Evolutionary conservation across 2,888 invertebrate genomes (phyloP).

Genomic region (Zaprionus obscuricornis): DNA sequence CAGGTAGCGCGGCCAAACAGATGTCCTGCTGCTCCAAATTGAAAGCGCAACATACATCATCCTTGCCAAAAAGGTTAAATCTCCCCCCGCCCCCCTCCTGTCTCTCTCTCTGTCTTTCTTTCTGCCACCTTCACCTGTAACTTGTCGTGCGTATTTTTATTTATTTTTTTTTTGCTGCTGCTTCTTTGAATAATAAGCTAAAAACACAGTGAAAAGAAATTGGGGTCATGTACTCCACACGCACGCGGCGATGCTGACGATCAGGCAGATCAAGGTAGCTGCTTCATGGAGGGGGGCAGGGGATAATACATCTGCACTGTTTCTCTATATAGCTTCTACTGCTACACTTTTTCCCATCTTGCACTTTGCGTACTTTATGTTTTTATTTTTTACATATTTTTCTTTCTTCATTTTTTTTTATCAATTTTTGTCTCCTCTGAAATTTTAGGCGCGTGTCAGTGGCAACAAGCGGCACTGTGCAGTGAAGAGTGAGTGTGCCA

Average conservation of each 20-base stretch:
- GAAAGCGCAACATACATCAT: constrained; percentile 79
- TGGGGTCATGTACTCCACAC: constrained; percentile 73
- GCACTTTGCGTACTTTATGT: constrained; percentile 36
- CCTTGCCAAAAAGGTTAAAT: constrained; percentile 50
- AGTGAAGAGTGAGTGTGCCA: too few species aligned
- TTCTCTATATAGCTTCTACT: background rate
- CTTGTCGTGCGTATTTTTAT: too few species aligned
- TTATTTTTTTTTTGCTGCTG: too few species aligned
- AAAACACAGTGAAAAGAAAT: constrained; percentile 54
- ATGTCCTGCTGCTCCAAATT: constrained; percentile 82
- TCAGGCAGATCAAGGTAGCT: constrained; percentile 9
- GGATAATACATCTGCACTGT: background rate
- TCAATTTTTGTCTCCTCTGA: constrained; percentile 10
- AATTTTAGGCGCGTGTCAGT: constrained; percentile 54
- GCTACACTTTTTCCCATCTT: constrained; percentile 23
- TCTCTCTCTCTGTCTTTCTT: background rate
- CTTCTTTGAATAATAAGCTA: constrained; percentile 53
- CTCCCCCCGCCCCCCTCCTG: too few species aligned
- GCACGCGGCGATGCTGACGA: constrained; percentile 33
- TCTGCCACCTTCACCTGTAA: background rate
- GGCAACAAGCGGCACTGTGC: constrained; percentile 19
- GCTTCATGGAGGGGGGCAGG: too few species aligned
- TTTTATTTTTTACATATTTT: constrained; percentile 8
- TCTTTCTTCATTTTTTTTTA: background rate
- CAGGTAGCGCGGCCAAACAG: constrained; percentile 69